Percentiles rank a stretch among this genome's conserved stretches.
These are phyloP conservation scores for Aselliscus stoliczkanus DNA, from an alignment of 2,797 vertebrate species.

Conservation along the genomic window DNA sequence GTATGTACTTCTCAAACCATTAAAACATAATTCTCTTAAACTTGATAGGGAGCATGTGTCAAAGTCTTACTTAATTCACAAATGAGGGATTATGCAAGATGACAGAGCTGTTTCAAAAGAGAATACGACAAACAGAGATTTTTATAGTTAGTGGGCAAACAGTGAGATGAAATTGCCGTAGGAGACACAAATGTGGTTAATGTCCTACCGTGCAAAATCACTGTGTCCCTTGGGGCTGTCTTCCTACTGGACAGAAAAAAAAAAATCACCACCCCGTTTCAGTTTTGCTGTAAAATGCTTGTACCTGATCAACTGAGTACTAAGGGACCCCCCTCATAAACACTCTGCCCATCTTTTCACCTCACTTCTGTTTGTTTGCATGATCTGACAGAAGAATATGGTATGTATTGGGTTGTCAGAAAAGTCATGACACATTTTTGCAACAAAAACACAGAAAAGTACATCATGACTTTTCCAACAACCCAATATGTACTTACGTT, in stretches of 20 bases:
- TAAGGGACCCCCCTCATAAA: accelerated
- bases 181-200: neutral
- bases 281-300: neutral
- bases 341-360: neutral
- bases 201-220: neutral
- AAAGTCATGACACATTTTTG: too few relatives aligned
- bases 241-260: neutral
- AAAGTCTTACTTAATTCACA: neutral
- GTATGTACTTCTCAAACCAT: too few relatives aligned
- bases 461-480: too few relatives aligned
- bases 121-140: neutral
- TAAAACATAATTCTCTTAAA: neutral
- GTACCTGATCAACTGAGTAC: too few relatives aligned
- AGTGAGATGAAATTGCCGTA: neutral
- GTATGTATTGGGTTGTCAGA: too few relatives aligned
- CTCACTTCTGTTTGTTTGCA: neutral
- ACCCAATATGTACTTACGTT: neutral
- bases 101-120: neutral
- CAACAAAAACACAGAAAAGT: too few relatives aligned
- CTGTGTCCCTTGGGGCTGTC: neutral
- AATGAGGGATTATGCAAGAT: too few relatives aligned
- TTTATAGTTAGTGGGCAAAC: neutral
- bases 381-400: neutral
- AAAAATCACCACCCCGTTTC: too few relatives aligned
- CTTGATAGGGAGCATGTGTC: neutral